Conservation (phyloP, 2,797 vertebrate species). For the Micrastur ruficollis region DNA sequence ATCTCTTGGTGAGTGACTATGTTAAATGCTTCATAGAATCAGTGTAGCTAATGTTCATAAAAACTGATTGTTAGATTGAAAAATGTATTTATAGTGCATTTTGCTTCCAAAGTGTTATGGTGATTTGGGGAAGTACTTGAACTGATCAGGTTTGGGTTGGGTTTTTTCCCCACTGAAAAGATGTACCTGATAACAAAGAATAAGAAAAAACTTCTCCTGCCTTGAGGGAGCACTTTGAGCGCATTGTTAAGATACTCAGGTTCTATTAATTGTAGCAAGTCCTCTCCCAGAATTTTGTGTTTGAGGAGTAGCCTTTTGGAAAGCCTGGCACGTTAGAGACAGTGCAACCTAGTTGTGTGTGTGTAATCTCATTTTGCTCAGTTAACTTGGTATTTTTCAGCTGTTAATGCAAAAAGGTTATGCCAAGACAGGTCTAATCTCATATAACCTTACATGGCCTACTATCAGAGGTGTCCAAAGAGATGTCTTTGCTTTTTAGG, state of each 20-base stretch:
- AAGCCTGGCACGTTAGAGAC: neutral
- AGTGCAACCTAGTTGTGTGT: too few relatives aligned
- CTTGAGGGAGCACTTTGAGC: neutral
- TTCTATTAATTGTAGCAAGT: too few relatives aligned
- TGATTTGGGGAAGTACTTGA: neutral
- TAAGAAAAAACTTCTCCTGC: neutral
- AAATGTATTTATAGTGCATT: neutral
- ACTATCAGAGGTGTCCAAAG: neutral
- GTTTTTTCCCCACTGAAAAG: neutral
- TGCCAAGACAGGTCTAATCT: neutral
- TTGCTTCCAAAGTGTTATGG: neutral
- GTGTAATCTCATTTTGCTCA: fast-evolving
- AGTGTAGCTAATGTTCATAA: neutral
- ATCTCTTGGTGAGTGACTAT: neutral
- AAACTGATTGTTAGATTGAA: neutral
- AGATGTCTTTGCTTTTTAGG: neutral
- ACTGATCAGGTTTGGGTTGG: neutral
- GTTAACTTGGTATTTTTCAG: neutral
- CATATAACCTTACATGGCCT: too few relatives aligned
- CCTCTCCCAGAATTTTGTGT: neutral
- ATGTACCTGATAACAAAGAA: neutral
- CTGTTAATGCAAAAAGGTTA: neutral
- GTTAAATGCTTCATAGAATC: neutral
- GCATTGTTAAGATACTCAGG: neutral
- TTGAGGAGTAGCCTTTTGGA: neutral